Evolutionary conservation across 2,113 vertebrate species (phyloP), one percentile per base, ranked within the genome.

Genomic region (Epinephelus cyanopodus): DNA sequence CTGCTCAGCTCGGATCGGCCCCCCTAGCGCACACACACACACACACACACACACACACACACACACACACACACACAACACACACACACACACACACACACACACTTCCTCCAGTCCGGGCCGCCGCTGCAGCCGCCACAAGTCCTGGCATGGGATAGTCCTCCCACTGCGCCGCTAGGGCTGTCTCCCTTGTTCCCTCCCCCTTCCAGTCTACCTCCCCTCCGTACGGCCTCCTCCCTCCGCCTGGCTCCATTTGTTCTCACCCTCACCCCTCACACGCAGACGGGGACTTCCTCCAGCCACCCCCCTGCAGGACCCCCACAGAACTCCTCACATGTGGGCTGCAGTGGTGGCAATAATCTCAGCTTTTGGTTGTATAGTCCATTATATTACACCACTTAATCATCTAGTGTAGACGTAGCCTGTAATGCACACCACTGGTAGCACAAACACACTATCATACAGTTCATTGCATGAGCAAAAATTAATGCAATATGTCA

Each of bases 121-220:
- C 50, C 73, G 86, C 86, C 39, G 83, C 86, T 89, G 85, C 71
- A 86, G 85, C 92, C 80, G 78, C 90, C 92, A 88, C 93, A 93
- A 92, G 93, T 94, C 91, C 95, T 94, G 92, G 94, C 94, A 91
- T 75, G 92, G 93, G 89, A 87, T 81, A 83, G 92, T 94, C 93
- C 93, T 92, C 93, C 93, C 90, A 87, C 92, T 83, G 90, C 77
- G 73, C 86, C 76, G 74, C 84, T 15, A 53, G 82, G 87, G 66
- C 75, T 79, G 82, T 29, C 78, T 91, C 85, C 77, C 77, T 52
- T 63, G 48, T 29, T 77, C 90, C 84, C 89, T 83, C 92, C 84
- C 86, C 84, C 82, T 79, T 83, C 29, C 72, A 25, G 71, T 62
- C 61, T 64, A 23, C 77, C 81, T 81, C 80, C 90, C 85, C 61